Conservation (phyloP, 2,797 vertebrate genomes). For the Crax fasciolata region DNA sequence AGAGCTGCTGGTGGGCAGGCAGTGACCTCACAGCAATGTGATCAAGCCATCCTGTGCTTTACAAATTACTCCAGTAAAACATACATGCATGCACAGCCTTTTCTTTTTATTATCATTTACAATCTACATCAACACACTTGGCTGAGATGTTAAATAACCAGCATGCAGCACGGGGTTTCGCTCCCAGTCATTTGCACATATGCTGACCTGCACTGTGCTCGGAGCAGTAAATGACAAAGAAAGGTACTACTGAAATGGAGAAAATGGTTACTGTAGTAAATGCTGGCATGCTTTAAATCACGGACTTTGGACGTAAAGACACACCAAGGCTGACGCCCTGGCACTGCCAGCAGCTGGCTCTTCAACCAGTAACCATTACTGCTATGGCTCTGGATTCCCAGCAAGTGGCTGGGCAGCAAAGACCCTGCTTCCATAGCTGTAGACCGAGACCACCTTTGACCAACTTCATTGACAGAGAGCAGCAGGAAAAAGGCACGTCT, state of each 20-base stretch:
- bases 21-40: neutral
- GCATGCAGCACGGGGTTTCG: neutral
- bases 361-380: neutral
- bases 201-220: neutral
- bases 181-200: neutral
- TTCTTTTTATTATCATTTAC: constrained; percentile 18
- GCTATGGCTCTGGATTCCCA: neutral
- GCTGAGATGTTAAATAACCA: constrained; percentile 12
- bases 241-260: neutral
- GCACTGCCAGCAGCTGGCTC: neutral
- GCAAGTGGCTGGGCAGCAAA: rapidly evolving
- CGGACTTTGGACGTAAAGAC: neutral
- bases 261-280: neutral
- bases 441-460: neutral
- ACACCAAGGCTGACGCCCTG: neutral
- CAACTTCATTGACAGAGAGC: neutral
- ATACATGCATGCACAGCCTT: neutral
- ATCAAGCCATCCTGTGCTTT: neutral
- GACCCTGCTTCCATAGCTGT: rapidly evolving
- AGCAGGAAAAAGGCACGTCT: neutral
- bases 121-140: neutral
- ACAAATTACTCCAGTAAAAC: neutral
- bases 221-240: neutral
- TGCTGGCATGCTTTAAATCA: neutral
- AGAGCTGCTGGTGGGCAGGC: neutral